These are phyloP conservation scores for Avahi laniger DNA, from an alignment of 2,797 vertebrate species.

Conservation along the genomic window DNA sequence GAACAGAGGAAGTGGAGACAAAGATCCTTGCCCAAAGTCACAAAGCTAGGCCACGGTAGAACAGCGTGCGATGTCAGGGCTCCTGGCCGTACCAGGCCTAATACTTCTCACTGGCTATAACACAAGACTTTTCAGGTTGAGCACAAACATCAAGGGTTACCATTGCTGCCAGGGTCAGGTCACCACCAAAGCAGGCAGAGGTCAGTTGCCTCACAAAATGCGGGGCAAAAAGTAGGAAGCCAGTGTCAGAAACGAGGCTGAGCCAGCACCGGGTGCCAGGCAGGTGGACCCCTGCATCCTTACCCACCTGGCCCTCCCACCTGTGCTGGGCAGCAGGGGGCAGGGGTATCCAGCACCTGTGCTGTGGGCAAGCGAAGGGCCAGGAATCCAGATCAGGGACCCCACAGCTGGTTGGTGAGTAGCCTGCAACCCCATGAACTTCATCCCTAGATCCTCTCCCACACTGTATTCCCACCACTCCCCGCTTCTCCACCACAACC, in stretches of 20 bases:
- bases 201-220: accelerated
- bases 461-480: accelerated
- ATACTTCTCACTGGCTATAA: background rate
- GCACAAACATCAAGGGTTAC: background rate
- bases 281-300: background rate
- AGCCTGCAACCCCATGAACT: background rate
- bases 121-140: background rate
- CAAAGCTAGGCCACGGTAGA: background rate
- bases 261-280: too few species aligned
- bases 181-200: too few species aligned
- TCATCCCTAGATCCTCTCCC: background rate
- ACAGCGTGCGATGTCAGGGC: too few species aligned
- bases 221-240: background rate
- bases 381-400: background rate
- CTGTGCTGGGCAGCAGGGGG: background rate
- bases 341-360: accelerated
- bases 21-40: background rate
- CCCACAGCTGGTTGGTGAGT: background rate
- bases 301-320: too few species aligned
- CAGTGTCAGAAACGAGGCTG: background rate
- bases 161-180: background rate
- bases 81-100: background rate
- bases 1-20: background rate
- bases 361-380: background rate
- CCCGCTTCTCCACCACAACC: background rate